These are phyloP conservation scores for Lophotis ruficrista DNA, from an alignment of 2,113 vertebrate species.

Conservation along the genomic window DNA sequence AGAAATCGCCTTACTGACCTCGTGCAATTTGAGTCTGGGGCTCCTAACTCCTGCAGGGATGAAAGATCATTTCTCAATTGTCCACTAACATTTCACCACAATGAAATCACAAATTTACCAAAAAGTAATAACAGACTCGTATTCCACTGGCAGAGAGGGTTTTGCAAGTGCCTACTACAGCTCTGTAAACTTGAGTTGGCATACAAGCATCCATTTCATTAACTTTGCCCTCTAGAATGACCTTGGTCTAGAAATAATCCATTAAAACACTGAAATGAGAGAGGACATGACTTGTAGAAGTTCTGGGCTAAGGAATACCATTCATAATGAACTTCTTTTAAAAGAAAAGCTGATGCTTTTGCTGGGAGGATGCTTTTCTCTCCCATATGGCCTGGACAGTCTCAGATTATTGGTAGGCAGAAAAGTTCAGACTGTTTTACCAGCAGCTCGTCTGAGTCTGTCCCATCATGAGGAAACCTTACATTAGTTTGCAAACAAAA, in stretches of 20 bases:
- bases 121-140: not conserved
- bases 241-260: not conserved
- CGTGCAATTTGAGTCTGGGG: not conserved
- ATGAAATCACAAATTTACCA: not conserved
- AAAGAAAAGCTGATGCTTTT: not conserved
- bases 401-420: not conserved
- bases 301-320: not conserved
- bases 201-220: not conserved
- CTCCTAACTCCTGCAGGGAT: not conserved
- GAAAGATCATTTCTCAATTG: not conserved
- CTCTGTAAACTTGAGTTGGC: not conserved
- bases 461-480: not conserved
- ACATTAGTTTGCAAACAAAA: not conserved
- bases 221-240: not conserved
- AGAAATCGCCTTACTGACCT: not conserved
- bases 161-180: not conserved
- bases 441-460: not conserved
- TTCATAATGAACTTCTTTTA: accelerated
- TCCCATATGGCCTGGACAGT: not conserved
- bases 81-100: not conserved
- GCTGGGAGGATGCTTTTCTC: not conserved
- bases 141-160: not conserved
- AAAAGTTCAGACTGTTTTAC: not conserved
- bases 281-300: not conserved
- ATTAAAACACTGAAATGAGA: not conserved